A percentile compares a stretch with the other conserved stretches of the same genome.
phyloP scores from a whole-genome alignment of 2,888 invertebrate genomes.

The Nomada lathburiana region DNA sequence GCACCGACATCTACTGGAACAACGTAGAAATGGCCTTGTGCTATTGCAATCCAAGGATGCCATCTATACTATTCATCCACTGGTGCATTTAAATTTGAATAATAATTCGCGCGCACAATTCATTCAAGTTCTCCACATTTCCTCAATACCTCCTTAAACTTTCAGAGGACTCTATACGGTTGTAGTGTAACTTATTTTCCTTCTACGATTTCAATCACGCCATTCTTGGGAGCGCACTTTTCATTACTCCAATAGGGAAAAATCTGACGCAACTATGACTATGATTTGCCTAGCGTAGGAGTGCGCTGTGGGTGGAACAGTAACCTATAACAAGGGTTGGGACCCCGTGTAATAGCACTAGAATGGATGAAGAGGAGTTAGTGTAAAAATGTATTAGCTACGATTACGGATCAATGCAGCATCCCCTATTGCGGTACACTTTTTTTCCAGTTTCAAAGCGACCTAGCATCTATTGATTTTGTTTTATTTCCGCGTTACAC shows the following conservation, averaged over 20 bases:
- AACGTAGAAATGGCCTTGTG: not conserved
- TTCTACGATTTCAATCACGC: too few relatives aligned
- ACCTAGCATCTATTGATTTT: too few relatives aligned
- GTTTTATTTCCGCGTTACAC: too few relatives aligned
- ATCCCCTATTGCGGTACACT: too few relatives aligned
- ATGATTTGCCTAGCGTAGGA: not conserved
- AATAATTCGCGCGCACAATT: not conserved
- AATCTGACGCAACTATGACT: not conserved
- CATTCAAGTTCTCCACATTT: not conserved
- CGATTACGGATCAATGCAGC: too few relatives aligned
- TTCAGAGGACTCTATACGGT: too few relatives aligned
- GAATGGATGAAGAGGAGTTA: too few relatives aligned
- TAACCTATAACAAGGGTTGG: not conserved
- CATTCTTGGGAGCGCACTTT: not conserved
- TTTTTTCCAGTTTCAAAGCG: too few relatives aligned
- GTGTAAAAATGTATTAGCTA: too few relatives aligned
- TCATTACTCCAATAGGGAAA: not conserved
- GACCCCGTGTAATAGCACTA: too few relatives aligned
- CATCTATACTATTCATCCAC: not conserved
- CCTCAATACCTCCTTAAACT: not conserved
- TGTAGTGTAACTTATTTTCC: too few relatives aligned
- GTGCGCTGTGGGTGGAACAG: not conserved
- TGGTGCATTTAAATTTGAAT: not conserved
- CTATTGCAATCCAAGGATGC: not conserved
- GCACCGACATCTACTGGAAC: slow-evolving; percentile 39